Evolutionary conservation across 2,113 vertebrate genomes (phyloP).

Genomic region (Megaceryle torquata): DNA sequence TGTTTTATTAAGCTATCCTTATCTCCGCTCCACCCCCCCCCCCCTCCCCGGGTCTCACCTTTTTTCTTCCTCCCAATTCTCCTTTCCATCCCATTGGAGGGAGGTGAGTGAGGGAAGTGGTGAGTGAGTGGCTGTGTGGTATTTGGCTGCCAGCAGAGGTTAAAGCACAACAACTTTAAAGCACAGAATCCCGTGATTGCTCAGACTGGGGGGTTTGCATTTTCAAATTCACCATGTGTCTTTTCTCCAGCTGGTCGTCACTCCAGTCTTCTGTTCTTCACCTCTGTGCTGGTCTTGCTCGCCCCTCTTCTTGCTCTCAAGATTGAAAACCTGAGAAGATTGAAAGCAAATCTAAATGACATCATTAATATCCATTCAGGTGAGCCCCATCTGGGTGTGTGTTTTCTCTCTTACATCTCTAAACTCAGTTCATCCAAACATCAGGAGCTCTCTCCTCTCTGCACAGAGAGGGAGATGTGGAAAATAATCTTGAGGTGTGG

Average conservation of each 20-base stretch:
- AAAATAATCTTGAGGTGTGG: background rate
- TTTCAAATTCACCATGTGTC: background rate
- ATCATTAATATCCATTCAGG: background rate
- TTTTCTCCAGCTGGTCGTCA: background rate
- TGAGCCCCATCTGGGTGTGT: background rate
- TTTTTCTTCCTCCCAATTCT: too few relatives aligned
- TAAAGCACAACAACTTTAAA: background rate
- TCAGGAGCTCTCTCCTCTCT: background rate
- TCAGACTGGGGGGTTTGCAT: background rate
- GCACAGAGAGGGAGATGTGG: background rate
- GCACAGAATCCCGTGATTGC: too few relatives aligned
- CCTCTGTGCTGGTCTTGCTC: background rate
- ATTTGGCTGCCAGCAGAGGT: too few relatives aligned
- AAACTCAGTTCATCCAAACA: background rate
- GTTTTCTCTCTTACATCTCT: background rate
- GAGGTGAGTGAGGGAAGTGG: too few relatives aligned
- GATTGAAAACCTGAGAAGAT: background rate
- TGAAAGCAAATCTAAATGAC: background rate
- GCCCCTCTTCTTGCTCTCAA: background rate
- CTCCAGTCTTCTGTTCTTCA: background rate
- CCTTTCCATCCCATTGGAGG: too few relatives aligned
- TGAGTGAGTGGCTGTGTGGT: too few relatives aligned
- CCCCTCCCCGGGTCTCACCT: too few relatives aligned
- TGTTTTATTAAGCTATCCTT: too few relatives aligned
- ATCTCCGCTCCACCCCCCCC: too few relatives aligned